phyloP scores from a whole-genome alignment of 2,113 vertebrate genomes.

The Thermophis baileyi region DNA sequence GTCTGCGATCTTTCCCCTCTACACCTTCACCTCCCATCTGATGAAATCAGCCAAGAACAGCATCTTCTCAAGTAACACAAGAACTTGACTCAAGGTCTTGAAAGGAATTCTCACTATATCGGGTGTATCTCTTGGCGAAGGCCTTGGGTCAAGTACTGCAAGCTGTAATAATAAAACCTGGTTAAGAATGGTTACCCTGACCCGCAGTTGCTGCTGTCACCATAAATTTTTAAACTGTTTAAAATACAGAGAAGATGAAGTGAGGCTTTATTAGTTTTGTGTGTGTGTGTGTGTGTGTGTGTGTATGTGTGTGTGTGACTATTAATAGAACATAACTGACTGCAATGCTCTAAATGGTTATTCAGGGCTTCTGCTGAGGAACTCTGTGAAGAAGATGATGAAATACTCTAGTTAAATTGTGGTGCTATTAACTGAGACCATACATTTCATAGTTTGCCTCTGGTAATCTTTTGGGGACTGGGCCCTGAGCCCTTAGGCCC shows the following conservation, averaged over 20 bases:
- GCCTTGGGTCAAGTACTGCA: not conserved
- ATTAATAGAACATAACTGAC: conserved; percentile 3
- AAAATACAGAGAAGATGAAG: conserved; percentile 20
- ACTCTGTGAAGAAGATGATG: not conserved
- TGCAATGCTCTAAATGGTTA: not conserved
- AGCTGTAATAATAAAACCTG: not conserved
- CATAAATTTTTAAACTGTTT: conserved; percentile 19
- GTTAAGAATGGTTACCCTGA: conserved; percentile 1
- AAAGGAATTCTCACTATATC: conserved; percentile 10
- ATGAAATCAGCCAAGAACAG: conserved; percentile 17
- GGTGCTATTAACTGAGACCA: not conserved
- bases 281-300: not conserved
- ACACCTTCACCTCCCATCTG: not conserved
- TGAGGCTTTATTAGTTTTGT: not conserved
- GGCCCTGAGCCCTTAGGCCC: not conserved
- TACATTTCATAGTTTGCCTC: not conserved
- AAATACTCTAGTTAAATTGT: not conserved
- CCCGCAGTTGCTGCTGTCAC: not conserved
- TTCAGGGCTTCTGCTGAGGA: not conserved
- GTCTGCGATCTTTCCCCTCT: conserved; percentile 10
- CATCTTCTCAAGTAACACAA: conserved; percentile 22
- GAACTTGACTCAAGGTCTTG: conserved; percentile 16
- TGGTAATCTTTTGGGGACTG: not conserved
- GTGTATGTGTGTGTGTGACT: not conserved
- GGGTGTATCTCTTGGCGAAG: conserved; percentile 12